Evolutionary conservation across 2,113 vertebrate species (phyloP).

Genomic region (Neodon shergylaensis): DNA sequence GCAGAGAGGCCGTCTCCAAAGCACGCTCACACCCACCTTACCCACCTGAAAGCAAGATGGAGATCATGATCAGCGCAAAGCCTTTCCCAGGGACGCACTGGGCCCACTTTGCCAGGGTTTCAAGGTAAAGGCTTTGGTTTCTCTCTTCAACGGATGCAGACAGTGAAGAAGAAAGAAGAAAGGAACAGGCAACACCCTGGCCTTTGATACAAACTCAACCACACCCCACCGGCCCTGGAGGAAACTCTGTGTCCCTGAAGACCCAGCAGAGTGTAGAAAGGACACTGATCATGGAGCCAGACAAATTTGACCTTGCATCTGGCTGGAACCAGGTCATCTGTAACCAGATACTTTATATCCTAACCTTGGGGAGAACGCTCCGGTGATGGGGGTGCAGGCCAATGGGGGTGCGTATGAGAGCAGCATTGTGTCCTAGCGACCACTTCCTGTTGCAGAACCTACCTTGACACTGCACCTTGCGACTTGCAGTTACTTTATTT

Average conservation of each 20-base stretch:
- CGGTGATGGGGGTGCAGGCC: not conserved
- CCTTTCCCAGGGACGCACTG: not conserved
- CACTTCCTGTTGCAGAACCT: not conserved
- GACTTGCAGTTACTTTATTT: not conserved
- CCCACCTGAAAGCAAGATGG: not conserved
- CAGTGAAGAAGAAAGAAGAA: not conserved
- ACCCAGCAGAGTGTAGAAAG: not conserved
- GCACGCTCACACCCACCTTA: fast-evolving
- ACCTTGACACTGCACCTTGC: not conserved
- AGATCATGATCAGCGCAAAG: not conserved
- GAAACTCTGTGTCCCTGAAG: not conserved
- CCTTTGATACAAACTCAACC: not conserved
- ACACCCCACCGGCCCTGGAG: not conserved
- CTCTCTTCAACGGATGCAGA: not conserved
- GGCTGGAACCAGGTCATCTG: not conserved
- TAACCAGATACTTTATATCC: not conserved
- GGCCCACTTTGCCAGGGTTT: not conserved
- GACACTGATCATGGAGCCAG: not conserved
- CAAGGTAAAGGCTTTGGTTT: not conserved
- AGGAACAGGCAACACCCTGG: not conserved
- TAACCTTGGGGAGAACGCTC: not conserved
- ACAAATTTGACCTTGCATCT: not conserved
- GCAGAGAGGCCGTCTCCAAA: not conserved
- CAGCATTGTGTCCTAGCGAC: not conserved
- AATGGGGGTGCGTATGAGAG: not conserved